A percentile compares a stretch with the other conserved stretches of the same genome.
phyloP scores from a whole-genome alignment of 2,797 vertebrate species.

The Anableps anableps region DNA sequence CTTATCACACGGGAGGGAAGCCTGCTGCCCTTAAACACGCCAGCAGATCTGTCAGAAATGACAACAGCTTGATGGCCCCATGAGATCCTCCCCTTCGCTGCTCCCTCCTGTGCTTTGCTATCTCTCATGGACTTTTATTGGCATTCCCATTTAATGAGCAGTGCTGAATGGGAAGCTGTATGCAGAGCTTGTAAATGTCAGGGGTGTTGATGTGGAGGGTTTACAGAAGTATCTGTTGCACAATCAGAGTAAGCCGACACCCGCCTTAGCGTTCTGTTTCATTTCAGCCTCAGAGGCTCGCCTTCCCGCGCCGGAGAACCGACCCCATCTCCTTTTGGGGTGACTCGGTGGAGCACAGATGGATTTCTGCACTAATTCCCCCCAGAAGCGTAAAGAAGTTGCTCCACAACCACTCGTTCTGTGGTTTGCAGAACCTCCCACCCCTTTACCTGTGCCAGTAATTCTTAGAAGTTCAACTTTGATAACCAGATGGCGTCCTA shows the following conservation, averaged over 20 bases:
- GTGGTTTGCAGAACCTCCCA: constrained; percentile 36
- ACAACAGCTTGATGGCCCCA: constrained; percentile 33
- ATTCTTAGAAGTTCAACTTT: constrained; percentile 56
- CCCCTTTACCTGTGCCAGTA: constrained; percentile 48
- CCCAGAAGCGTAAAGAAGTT: not conserved
- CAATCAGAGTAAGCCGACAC: constrained; percentile 46
- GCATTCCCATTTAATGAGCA: constrained; percentile 47
- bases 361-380: not conserved
- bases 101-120: not conserved
- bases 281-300: constrained; percentile 22
- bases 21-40: constrained; percentile 16
- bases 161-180: constrained; percentile 3
- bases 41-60: constrained; percentile 45
- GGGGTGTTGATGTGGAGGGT: constrained; percentile 39
- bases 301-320: constrained; percentile 16
- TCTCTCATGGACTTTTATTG: constrained; percentile 62
- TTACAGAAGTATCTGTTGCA: constrained; percentile 39
- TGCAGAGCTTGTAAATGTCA: constrained; percentile 27
- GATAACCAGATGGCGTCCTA: constrained; percentile 57
- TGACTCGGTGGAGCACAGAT: not conserved
- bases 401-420: constrained; percentile 8
- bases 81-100: constrained; percentile 15
- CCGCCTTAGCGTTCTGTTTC: constrained; percentile 44
- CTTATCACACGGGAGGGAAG: constrained; percentile 31
- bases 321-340: not conserved